Conservation (phyloP, 2,888 invertebrate genomes). For the Acrobasis suavella region DNA sequence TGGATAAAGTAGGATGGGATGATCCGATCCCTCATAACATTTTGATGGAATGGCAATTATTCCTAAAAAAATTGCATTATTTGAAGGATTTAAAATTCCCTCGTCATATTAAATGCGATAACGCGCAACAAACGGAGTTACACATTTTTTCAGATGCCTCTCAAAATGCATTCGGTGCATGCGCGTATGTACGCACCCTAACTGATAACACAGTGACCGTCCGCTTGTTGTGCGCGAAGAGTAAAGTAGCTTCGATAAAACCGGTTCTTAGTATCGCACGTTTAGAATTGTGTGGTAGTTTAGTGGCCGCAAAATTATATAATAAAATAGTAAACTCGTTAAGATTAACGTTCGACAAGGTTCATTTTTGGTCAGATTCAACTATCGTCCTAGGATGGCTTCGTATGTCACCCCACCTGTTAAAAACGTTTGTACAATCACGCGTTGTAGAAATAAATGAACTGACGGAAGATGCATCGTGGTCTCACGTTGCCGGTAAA, state of each 20-base stretch:
- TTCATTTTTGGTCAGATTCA: conserved; percentile 2
- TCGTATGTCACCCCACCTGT: not conserved
- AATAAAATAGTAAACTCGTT: not conserved
- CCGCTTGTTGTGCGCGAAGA: not conserved
- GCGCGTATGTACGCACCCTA: not conserved
- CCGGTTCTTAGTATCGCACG: not conserved
- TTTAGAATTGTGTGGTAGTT: not conserved
- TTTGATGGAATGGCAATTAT: not conserved
- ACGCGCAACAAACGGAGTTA: not conserved
- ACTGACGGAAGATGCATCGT: no score
- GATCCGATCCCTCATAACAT: conserved; percentile 1
- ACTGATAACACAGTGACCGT: not conserved
- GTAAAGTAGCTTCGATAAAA: not conserved
- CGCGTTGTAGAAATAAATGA: no score
- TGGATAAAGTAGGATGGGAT: conserved; percentile 28
- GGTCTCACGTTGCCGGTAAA: conserved; percentile 20
- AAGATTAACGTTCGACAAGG: not conserved
- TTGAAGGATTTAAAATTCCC: not conserved
- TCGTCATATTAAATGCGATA: not conserved
- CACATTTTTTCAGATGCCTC: conserved; percentile 2
- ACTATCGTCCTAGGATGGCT: not conserved
- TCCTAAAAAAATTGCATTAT: not conserved
- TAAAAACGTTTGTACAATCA: no score
- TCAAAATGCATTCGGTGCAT: not conserved
- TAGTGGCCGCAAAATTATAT: not conserved